These are phyloP conservation scores for Ardeotis arabs DNA, from an alignment of 2,113 vertebrate species.

Conservation along the genomic window DNA sequence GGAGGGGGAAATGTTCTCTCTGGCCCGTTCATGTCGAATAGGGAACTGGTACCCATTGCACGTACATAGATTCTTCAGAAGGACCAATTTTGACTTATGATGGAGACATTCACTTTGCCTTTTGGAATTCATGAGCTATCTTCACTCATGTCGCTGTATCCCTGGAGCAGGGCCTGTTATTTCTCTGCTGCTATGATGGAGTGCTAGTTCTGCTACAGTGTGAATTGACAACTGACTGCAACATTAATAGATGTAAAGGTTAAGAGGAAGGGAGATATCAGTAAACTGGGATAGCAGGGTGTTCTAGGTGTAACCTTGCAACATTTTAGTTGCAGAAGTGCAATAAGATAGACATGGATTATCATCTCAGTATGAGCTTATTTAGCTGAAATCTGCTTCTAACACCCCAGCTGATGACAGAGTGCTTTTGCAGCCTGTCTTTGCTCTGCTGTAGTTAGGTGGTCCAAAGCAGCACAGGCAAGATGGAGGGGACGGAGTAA, in stretches of 20 bases:
- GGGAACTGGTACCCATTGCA: not conserved
- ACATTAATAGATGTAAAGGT: not conserved
- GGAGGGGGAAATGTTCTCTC: not conserved
- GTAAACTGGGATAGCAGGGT: not conserved
- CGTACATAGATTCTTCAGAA: not conserved
- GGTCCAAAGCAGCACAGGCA: not conserved
- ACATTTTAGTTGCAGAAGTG: not conserved
- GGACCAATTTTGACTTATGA: not conserved
- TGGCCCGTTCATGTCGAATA: not conserved
- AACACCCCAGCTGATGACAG: not conserved
- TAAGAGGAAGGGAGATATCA: not conserved
- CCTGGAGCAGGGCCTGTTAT: not conserved
- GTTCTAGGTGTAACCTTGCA: not conserved
- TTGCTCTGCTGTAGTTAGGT: not conserved
- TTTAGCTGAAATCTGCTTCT: not conserved
- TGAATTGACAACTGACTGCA: not conserved
- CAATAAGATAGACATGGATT: not conserved
- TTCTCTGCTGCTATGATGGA: not conserved
- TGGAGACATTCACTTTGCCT: not conserved
- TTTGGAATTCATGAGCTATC: not conserved
- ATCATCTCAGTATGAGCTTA: not conserved
- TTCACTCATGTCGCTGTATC: fast-evolving
- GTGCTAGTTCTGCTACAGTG: not conserved
- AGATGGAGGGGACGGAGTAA: not conserved
- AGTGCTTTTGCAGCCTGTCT: not conserved